Percentiles rank a stretch among this genome's conserved stretches.
Evolutionary conservation across 2,888 invertebrate genomes (phyloP).

Genomic region (Cheilosia scutellata): DNA sequence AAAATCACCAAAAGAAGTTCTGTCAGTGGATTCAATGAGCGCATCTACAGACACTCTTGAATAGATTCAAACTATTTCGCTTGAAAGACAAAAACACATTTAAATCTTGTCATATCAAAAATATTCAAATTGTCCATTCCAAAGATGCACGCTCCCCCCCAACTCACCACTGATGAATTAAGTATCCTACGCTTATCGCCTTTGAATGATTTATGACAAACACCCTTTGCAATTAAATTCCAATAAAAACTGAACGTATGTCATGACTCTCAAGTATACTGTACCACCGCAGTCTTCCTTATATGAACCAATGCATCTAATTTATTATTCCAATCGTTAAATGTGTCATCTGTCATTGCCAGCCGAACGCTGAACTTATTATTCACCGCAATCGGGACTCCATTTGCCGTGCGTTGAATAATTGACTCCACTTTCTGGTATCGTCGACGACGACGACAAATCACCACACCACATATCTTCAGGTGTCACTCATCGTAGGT

Average conservation of each 20-base stretch:
- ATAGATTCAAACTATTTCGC: too few species aligned
- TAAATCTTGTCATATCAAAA: background rate
- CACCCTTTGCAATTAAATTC: slow-evolving; percentile 70
- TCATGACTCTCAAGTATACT: slow-evolving; percentile 58
- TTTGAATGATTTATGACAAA: slow-evolving; percentile 65
- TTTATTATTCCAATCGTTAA: slow-evolving; percentile 75
- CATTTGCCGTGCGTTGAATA: slow-evolving; percentile 74
- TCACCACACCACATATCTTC: slow-evolving; percentile 70
- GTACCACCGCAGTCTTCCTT: slow-evolving; percentile 9
- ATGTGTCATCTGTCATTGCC: slow-evolving; percentile 74
- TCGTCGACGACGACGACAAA: slow-evolving; percentile 55
- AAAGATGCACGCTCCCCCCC: background rate
- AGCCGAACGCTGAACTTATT: slow-evolving; percentile 73
- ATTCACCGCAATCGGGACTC: slow-evolving; percentile 72
- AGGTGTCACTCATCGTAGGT: slow-evolving; percentile 66
- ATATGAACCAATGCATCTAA: slow-evolving; percentile 49
- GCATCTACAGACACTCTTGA: too few species aligned
- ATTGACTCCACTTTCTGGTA: slow-evolving; percentile 60
- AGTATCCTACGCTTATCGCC: slow-evolving; percentile 32
- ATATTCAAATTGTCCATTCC: background rate
- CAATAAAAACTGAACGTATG: slow-evolving; percentile 62
- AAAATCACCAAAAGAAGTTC: too few species aligned
- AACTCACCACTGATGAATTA: slow-evolving; percentile 28
- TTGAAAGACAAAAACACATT: background rate
- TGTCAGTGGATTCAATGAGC: too few species aligned